phyloP scores from a whole-genome alignment of 2,797 vertebrate genomes.

The Onychomys arenicola region DNA sequence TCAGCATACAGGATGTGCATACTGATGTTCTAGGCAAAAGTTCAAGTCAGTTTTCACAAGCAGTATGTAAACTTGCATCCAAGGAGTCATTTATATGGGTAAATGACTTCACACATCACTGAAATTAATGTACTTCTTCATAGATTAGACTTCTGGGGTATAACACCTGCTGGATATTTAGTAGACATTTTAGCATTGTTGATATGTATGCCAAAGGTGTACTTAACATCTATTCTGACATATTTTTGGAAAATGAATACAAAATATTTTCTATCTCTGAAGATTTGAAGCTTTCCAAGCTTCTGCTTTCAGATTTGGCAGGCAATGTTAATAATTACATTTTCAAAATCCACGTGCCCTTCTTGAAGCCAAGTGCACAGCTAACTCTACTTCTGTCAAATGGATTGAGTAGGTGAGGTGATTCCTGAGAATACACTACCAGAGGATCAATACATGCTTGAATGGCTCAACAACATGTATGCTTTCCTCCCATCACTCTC shows the following conservation, averaged over 20 bases:
- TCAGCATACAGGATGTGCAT: slow-evolving; percentile 1
- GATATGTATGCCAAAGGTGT: slow-evolving; percentile 14
- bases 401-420: background rate
- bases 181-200: slow-evolving; percentile 45
- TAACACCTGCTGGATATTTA: slow-evolving; percentile 56
- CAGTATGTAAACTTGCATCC: slow-evolving; percentile 21
- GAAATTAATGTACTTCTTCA: slow-evolving; percentile 53
- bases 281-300: slow-evolving; percentile 54
- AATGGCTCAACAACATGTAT: background rate
- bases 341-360: slow-evolving; percentile 46
- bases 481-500: background rate
- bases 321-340: slow-evolving; percentile 48
- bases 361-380: slow-evolving; percentile 28
- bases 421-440: background rate
- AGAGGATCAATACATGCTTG: background rate
- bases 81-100: slow-evolving; percentile 40
- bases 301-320: slow-evolving; percentile 55
- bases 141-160: slow-evolving; percentile 30
- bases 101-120: slow-evolving; percentile 45
- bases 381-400: slow-evolving; percentile 29
- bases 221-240: slow-evolving; percentile 37
- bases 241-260: slow-evolving; percentile 49
- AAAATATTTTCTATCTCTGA: slow-evolving; percentile 53
- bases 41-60: slow-evolving; percentile 59
- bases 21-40: slow-evolving; percentile 42